A percentile compares a stretch with the other conserved stretches of the same genome.
phyloP scores from a whole-genome alignment of 2,888 invertebrate species.

The Taphrorychus bicolor region DNA sequence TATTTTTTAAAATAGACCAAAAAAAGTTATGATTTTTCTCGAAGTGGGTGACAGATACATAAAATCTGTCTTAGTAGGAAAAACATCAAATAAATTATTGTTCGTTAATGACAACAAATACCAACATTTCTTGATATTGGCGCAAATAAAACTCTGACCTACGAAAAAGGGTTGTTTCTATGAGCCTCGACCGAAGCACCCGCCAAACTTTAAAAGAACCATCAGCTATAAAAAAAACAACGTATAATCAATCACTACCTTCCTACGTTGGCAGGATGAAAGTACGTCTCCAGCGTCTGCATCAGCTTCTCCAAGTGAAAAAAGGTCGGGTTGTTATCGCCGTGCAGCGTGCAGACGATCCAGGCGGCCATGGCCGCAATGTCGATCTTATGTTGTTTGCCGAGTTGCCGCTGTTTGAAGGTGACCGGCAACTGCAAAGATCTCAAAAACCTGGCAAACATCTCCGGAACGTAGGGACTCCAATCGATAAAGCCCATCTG shows the following conservation, averaged over 20 bases:
- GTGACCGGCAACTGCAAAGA: constrained; percentile 81
- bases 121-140: too few relatives aligned
- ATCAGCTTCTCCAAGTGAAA: constrained; percentile 81
- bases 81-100: too few relatives aligned
- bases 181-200: too few relatives aligned
- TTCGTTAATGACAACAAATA: too few relatives aligned
- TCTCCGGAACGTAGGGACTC: constrained; percentile 80
- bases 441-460: constrained; percentile 68
- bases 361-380: constrained; percentile 64
- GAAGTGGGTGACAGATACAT: too few relatives aligned
- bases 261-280: constrained; percentile 88
- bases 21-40: too few relatives aligned
- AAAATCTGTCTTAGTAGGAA: too few relatives aligned
- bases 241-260: constrained; percentile 46
- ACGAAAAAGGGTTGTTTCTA: too few relatives aligned
- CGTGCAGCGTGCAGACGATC: constrained; percentile 71
- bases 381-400: constrained; percentile 62
- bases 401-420: constrained; percentile 70
- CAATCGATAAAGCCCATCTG: constrained; percentile 88
- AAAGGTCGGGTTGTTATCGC: constrained; percentile 69
- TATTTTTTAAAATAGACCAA: too few relatives aligned
- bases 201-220: too few relatives aligned
- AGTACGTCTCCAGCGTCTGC: constrained; percentile 83
- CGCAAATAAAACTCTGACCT: too few relatives aligned
- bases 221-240: background rate